Conservation (phyloP, 2,797 vertebrate species). For the Ispidina lecontei region DNA sequence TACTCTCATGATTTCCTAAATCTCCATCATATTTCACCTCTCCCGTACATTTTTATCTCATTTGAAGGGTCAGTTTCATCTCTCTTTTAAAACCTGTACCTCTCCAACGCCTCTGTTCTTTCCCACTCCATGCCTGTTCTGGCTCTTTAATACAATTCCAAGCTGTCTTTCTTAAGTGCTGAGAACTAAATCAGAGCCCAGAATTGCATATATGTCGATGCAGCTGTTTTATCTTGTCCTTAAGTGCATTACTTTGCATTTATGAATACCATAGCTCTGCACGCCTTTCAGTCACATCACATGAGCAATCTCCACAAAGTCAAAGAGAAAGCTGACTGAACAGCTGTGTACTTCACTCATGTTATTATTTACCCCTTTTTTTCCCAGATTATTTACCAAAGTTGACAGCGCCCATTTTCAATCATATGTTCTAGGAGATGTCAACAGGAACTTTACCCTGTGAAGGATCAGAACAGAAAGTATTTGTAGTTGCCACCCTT, state of each 20-base stretch:
- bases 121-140: neutral
- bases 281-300: neutral
- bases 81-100: neutral
- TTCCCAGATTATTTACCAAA: neutral
- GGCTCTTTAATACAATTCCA: neutral
- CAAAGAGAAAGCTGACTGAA: conserved; percentile 35
- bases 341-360: conserved; percentile 5
- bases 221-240: conserved; percentile 33
- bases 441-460: neutral
- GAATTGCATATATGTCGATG: neutral
- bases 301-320: neutral
- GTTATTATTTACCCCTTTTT: neutral
- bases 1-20: conserved; percentile 46
- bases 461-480: neutral
- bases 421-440: neutral
- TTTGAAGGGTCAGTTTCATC: conserved; percentile 17
- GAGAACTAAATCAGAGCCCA: conserved; percentile 15
- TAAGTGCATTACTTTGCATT: conserved; percentile 40
- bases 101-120: neutral
- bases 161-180: neutral
- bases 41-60: neutral
- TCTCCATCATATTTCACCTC: conserved; percentile 32
- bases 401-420: neutral
- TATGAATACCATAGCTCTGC: conserved; percentile 15
- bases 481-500: neutral